phyloP scores from a whole-genome alignment of 2,888 invertebrate genomes.

The Dasypolia templi region DNA sequence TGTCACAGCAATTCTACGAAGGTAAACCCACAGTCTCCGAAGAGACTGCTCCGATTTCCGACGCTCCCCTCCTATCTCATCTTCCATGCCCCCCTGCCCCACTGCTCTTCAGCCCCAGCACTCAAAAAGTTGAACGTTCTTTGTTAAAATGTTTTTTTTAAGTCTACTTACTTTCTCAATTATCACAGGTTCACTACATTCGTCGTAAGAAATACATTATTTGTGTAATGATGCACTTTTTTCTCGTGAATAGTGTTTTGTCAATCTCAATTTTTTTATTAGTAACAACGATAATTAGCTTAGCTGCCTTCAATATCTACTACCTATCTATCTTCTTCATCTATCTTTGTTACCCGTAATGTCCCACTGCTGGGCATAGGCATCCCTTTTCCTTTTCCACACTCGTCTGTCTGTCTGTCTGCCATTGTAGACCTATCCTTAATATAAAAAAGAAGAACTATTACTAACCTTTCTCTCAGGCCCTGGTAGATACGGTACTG shows the following conservation, averaged over 20 bases:
- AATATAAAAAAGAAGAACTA: neutral
- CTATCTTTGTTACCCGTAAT: too few relatives aligned
- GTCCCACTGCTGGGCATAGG: neutral
- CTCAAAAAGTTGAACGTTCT: neutral
- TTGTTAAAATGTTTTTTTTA: neutral
- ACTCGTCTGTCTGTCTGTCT: neutral
- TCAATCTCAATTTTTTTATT: neutral
- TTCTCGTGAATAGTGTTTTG: neutral
- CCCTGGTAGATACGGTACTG: neutral
- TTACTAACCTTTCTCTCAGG: neutral
- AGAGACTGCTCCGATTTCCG: too few relatives aligned
- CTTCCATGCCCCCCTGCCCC: neutral
- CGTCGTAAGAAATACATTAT: too few relatives aligned
- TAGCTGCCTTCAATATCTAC: too few relatives aligned
- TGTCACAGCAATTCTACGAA: too few relatives aligned
- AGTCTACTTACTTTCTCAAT: neutral
- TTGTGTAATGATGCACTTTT: neutral
- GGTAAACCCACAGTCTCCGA: too few relatives aligned
- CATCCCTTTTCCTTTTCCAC: neutral
- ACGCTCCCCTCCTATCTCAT: neutral
- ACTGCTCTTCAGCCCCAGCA: neutral
- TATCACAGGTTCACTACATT: too few relatives aligned
- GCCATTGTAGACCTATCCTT: neutral
- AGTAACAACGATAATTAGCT: too few relatives aligned
- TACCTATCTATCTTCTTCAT: neutral